Evolutionary conservation across 2,888 invertebrate species (phyloP).

Genomic region (Lordiphosa andalusiaca): DNA sequence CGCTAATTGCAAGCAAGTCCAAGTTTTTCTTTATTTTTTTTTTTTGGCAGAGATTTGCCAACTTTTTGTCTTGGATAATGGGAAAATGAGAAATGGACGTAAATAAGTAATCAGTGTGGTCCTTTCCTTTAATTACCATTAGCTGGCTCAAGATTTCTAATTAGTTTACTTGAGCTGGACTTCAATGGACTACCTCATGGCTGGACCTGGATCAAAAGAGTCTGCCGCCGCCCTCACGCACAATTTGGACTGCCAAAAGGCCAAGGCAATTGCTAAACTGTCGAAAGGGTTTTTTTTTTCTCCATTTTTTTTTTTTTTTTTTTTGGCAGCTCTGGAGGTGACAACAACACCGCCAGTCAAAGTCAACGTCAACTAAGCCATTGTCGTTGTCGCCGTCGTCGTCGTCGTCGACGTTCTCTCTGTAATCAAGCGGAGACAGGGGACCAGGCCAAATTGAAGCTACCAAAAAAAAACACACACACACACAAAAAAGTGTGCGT

Average conservation of each 20-base stretch:
- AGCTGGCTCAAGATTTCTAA: no score
- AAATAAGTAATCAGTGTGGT: background rate
- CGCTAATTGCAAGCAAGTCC: slow-evolving; percentile 3
- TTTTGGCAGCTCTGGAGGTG: background rate
- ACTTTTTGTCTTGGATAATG: slow-evolving; percentile 42
- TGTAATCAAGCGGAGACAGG: slow-evolving; percentile 34
- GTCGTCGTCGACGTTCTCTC: slow-evolving; percentile 14
- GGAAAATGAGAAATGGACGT: slow-evolving; percentile 49
- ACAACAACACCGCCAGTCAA: slow-evolving; percentile 33
- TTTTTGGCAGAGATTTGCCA: slow-evolving; percentile 44
- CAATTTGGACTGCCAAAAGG: no score
- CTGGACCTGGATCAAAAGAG: no score
- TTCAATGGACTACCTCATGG: no score
- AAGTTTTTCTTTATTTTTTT: no score
- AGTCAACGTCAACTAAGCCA: slow-evolving; percentile 49
- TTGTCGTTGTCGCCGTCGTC: slow-evolving; percentile 23
- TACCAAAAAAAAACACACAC: slow-evolving; percentile 13
- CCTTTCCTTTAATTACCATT: no score
- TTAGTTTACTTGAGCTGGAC: no score
- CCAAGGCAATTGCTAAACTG: no score
- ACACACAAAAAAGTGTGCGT: no score
- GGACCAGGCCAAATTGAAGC: slow-evolving; percentile 2
- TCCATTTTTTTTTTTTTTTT: no score
- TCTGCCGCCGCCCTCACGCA: no score
- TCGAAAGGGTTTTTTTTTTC: no score